Conservation (phyloP, 2,797 vertebrate genomes). For the Triplophysa yarkandensis region DNA sequence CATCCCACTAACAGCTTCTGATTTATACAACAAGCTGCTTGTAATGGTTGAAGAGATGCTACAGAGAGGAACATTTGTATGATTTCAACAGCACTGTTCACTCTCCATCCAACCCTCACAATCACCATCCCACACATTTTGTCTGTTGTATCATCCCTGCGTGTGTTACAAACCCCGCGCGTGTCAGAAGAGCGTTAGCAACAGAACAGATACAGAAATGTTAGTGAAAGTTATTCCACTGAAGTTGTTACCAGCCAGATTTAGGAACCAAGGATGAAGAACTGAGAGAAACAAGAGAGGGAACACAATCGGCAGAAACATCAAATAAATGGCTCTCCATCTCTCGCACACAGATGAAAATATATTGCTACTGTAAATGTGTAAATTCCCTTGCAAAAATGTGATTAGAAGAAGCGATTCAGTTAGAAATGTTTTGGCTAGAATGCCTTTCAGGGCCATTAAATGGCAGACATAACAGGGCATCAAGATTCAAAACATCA, state of each 20-base stretch:
- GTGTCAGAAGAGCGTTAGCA: conserved; percentile 39
- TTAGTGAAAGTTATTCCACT: conserved; percentile 49
- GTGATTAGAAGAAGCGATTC: conserved; percentile 5
- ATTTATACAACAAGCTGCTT: conserved; percentile 58
- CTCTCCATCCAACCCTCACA: conserved; percentile 8
- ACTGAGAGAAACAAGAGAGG: conserved; percentile 58
- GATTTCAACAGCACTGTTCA: conserved; percentile 23
- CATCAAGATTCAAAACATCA: background rate
- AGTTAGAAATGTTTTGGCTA: background rate
- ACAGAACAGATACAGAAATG: conserved; percentile 34
- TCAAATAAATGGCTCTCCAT: conserved; percentile 18
- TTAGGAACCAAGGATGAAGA: conserved; percentile 64
- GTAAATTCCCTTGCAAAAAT: background rate
- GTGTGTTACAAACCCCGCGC: conserved; percentile 21
- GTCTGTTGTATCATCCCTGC: conserved; percentile 49
- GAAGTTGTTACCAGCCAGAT: conserved; percentile 61
- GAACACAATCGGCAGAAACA: conserved; percentile 28
- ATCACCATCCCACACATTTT: conserved; percentile 42
- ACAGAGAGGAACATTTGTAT: conserved; percentile 26
- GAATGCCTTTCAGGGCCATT: background rate
- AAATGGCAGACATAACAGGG: background rate
- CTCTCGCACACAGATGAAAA: background rate
- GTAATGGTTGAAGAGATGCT: conserved; percentile 31
- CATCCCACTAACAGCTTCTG: conserved; percentile 39
- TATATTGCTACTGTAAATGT: background rate